Base-by-base conservation (phyloP, 2,797 vertebrate genomes). In the Uromys caudimaculatus region DNA sequence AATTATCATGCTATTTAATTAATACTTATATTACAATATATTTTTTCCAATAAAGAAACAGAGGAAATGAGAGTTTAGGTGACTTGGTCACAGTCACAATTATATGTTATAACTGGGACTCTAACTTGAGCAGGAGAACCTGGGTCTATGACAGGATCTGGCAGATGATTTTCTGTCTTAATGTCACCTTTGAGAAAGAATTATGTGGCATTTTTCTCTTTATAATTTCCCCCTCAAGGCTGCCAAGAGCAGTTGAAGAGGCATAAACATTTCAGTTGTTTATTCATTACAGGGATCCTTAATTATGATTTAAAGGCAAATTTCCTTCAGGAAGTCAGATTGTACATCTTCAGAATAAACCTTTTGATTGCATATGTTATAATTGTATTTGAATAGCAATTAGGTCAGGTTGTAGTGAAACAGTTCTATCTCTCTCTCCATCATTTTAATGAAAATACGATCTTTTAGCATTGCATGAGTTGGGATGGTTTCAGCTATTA, bases 171-270 rank as follows among this genome's bases (percentile, higher is more conserved):
- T 94, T 95, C 38, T 85, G 8, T 92, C 62, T 91, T 96, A 38
- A 83, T 86, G 44, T 60, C 41, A 79, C 23, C 90, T 95, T 95
- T 91, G 77, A 90, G 76, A 85, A 97, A 96, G 75, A 96, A 81
- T 93, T 85, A 69, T 90, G 76, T 95, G 94, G 82, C 86, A 89
- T 96, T 97, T 96, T 92, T 12, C 67, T 96, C 56, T 93, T 89
- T 50, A 89, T 89, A 93, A 73, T 92, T 81, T 93, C 62, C 62
- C 89, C 64, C 83, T 92, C 94, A 89, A 89, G 58, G 95, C 71
- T 96, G 86, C 95, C 95, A 96, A 97, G 96, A 97, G 69, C 89
- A 96, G 67, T 84, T 67, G 93, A 97, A 97, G 90, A 97, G 88
- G 29, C 82, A 47, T 93, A 96, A 96, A 92, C 93, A 96, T 84